Base-by-base conservation (phyloP, 2,113 vertebrate genomes). In the Anser brachyrhynchus region DNA sequence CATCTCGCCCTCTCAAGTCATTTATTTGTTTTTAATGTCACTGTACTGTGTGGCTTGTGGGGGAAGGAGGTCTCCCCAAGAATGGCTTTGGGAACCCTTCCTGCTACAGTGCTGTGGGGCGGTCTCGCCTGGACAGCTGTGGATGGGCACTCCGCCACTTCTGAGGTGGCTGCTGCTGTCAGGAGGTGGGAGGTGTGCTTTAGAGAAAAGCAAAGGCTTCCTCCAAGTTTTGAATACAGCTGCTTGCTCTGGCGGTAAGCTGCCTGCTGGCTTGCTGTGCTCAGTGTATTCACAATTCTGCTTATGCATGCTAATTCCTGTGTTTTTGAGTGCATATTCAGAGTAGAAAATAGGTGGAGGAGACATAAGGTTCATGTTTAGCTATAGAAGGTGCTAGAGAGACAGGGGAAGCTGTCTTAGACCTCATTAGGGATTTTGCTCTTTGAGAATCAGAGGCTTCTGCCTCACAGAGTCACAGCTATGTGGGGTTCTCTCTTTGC, bases 1-100 rank as follows among this genome's bases (percentile, higher is more conserved):
- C 0, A 0, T 23, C 64, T 74, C 84, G 9, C 51, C 0, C 0
- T 22, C 71, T 74, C 28, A 33, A 58, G 57, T 41, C 0, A 10
- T 85, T 61, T 5, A 20, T 59, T 74, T 55, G 16, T 80, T 82
- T 58, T 54, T 52, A n/a, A 35, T 41, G 4, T 49, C 10, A 6
- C 35, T 61, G 6, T 41, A 9, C 6, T 19, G 6, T 59, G 43
- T 79, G 16, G 23, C 41, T 85, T 0, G 1, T 4, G 3, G 54
- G 11, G 21, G 28, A 52, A 67, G 21, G 44, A 62, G 7, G 13
- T 66, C 3, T 10, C 17, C 17, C 4, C 18, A 3, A 57, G 22
- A 87, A 80, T 55, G 52, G 13, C 52, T 75, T 92, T 75, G 35
- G 71, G 58, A 87, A 33, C 23, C 0, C 2, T 29, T 33, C 35